Conservation (phyloP, 2,797 vertebrate genomes). For the Orientallactaga sibirica region DNA sequence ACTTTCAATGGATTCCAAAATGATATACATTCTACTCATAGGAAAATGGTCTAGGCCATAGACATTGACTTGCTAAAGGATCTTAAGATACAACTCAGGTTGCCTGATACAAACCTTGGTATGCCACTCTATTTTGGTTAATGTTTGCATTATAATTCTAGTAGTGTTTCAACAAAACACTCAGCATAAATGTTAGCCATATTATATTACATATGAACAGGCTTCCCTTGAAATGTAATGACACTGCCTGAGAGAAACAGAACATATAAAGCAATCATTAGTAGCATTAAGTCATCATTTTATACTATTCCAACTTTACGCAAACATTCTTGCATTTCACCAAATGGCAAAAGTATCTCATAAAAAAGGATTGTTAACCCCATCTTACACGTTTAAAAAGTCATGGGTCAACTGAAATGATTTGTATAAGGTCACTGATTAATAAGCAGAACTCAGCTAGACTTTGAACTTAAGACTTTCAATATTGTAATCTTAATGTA, state of each 20-base stretch:
- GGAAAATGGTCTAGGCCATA: slow-evolving; percentile 14
- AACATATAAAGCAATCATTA: slow-evolving; percentile 52
- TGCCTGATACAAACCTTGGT: slow-evolving; percentile 40
- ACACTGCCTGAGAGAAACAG: slow-evolving; percentile 38
- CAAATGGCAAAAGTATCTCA: slow-evolving; percentile 6
- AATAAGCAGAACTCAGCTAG: not conserved
- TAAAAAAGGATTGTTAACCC: not conserved
- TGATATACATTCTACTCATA: not conserved
- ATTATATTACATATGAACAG: slow-evolving; percentile 58
- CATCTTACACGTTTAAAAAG: slow-evolving; percentile 21
- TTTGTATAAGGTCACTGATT: not conserved
- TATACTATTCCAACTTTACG: slow-evolving; percentile 12
- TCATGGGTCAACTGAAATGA: slow-evolving; percentile 56
- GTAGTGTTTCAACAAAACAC: slow-evolving; percentile 30
- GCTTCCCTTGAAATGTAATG: slow-evolving; percentile 56
- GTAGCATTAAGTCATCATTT: slow-evolving; percentile 49
- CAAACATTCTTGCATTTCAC: slow-evolving; percentile 26
- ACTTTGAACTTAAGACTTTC: slow-evolving; percentile 17
- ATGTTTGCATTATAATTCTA: slow-evolving; percentile 46
- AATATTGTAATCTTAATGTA: slow-evolving; percentile 19
- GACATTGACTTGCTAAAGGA: slow-evolving; percentile 51
- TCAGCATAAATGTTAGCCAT: slow-evolving; percentile 55
- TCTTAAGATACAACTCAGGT: slow-evolving; percentile 5
- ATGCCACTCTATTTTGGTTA: slow-evolving; percentile 61
- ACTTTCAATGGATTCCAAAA: not conserved